Evolutionary conservation across 2,113 vertebrate genomes (phyloP).

Genomic region (Cyanoramphus novaezelandiae): DNA sequence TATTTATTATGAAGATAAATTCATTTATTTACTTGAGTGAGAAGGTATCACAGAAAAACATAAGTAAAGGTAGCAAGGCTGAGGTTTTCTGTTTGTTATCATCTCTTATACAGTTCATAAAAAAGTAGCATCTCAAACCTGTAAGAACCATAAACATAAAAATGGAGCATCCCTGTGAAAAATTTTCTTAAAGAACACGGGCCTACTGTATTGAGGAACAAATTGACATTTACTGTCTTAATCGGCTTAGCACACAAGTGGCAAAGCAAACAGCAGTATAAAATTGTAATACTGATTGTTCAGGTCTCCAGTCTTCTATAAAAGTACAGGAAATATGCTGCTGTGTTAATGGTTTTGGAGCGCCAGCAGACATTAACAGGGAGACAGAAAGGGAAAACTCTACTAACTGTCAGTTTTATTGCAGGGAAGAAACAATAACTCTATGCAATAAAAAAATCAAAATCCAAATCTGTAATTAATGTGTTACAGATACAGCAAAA

Average conservation of each 20-base stretch:
- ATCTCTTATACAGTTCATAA: neutral
- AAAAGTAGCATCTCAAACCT: neutral
- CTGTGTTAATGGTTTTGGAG: constrained; percentile 16
- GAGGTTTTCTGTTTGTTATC: neutral
- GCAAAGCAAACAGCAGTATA: constrained; percentile 45
- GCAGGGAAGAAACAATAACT: neutral
- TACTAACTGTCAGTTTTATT: constrained; percentile 36
- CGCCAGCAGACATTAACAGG: neutral
- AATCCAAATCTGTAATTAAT: constrained; percentile 24
- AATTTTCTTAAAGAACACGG: neutral
- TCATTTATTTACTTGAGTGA: neutral
- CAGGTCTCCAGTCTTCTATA: constrained; percentile 25
- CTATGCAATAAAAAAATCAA: neutral
- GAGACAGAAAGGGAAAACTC: constrained; percentile 6
- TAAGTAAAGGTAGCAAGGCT: neutral
- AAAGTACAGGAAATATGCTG: constrained; percentile 23
- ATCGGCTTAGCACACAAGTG: neutral
- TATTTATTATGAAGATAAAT: neutral
- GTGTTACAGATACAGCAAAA: neutral
- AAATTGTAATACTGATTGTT: constrained; percentile 33
- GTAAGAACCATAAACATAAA: neutral
- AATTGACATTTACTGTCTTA: constrained; percentile 42
- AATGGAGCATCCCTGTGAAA: neutral
- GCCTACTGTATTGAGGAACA: constrained; percentile 10
- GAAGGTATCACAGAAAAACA: neutral